Percentiles rank a stretch among this genome's conserved stretches.
These are phyloP conservation scores for Sarcophaga peregrina DNA, from an alignment of 1,140 invertebrate species.

Conservation along the genomic window DNA sequence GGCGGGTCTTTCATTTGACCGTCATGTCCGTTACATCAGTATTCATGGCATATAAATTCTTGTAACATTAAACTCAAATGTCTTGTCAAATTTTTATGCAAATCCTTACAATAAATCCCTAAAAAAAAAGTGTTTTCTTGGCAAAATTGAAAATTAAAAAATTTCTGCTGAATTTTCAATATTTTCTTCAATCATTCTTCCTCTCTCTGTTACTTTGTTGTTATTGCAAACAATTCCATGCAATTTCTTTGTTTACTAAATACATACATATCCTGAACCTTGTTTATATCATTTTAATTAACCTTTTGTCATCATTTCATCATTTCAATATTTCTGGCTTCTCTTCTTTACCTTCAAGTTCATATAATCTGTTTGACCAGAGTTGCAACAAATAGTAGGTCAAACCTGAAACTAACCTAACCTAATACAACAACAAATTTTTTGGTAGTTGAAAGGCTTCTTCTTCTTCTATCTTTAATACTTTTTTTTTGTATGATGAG, in stretches of 20 bases:
- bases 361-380: background rate
- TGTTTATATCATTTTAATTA: slow-evolving; percentile 19
- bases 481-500: background rate
- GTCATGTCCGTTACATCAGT: no score
- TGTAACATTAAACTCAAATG: no score
- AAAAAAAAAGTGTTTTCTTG: no score
- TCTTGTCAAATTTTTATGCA: no score
- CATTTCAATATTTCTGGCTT: background rate
- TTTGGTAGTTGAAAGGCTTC: background rate
- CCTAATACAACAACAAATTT: slow-evolving; percentile 22
- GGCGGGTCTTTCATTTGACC: no score
- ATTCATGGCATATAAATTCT: no score
- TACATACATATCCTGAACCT: background rate
- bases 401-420: background rate
- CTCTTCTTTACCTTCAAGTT: no score
- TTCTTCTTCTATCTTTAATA: background rate
- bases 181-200: no score
- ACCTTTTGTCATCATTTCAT: background rate
- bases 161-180: no score
- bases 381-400: background rate
- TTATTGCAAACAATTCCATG: background rate
- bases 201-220: background rate
- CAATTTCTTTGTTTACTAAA: background rate
- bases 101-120: no score
- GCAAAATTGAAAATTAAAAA: no score